phyloP scores from a whole-genome alignment of 2,113 vertebrate species.

The Cryptoleucopteryx plumbea region DNA sequence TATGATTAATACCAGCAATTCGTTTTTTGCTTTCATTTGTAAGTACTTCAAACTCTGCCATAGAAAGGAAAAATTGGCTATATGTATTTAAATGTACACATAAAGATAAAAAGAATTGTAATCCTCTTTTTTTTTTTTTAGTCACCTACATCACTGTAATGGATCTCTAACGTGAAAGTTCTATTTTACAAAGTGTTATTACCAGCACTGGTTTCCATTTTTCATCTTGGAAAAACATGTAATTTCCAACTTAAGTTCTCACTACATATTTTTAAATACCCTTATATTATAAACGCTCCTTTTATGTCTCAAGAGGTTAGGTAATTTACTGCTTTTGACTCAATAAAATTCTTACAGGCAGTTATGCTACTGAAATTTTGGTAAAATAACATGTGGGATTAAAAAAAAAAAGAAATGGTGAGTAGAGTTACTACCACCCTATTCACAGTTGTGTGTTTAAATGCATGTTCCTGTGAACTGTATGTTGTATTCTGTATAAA shows the following conservation, averaged over 20 bases:
- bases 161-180: neutral
- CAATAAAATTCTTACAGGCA: neutral
- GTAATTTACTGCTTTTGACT: slow-evolving; percentile 9
- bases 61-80: slow-evolving; percentile 9
- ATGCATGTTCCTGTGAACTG: neutral
- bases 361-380: neutral
- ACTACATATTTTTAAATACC: slow-evolving; percentile 10
- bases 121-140: neutral
- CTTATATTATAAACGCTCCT: neutral
- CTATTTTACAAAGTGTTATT: neutral
- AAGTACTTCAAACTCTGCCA: slow-evolving; percentile 14
- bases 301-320: neutral
- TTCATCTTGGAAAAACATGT: slow-evolving; percentile 18
- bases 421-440: neutral
- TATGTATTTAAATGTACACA: slow-evolving; percentile 26
- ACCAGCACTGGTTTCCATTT: slow-evolving; percentile 21
- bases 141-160: neutral
- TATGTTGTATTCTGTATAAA: neutral
- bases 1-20: neutral
- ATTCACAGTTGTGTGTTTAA: neutral
- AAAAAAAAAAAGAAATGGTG: neutral
- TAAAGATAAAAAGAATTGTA: slow-evolving; percentile 35
- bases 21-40: neutral
- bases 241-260: slow-evolving; percentile 26
- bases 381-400: neutral